Conservation (phyloP, 2,888 invertebrate genomes). For the Drosophila emarginata region DNA sequence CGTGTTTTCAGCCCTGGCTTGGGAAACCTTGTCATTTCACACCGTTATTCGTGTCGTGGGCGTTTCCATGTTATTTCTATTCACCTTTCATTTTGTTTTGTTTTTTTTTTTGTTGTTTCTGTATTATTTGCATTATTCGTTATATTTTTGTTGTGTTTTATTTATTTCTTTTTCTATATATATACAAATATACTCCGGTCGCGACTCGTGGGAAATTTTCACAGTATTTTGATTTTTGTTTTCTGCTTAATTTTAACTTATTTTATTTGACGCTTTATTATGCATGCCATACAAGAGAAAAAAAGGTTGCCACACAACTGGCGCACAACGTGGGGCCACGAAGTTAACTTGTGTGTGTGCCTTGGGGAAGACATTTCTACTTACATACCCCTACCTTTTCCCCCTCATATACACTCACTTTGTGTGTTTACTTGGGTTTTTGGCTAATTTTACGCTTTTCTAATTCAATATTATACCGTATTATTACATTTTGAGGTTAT, state of each 20-base stretch:
- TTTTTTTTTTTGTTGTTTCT: slow-evolving; percentile 5
- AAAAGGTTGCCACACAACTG: slow-evolving; percentile 39
- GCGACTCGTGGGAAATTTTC: slow-evolving; percentile 43
- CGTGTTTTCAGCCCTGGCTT: not conserved
- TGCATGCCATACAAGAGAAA: slow-evolving; percentile 8
- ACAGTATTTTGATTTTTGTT: slow-evolving; percentile 44
- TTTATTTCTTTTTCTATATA: too few species aligned
- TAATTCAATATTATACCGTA: slow-evolving; percentile 55
- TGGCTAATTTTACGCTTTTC: slow-evolving; percentile 63
- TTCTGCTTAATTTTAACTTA: slow-evolving; percentile 49
- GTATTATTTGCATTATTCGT: not conserved
- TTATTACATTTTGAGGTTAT: slow-evolving; percentile 38
- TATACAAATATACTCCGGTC: slow-evolving; percentile 38
- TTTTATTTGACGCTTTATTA: slow-evolving; percentile 38
- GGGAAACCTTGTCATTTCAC: not conserved
- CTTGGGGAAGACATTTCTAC: not conserved
- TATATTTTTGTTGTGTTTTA: not conserved
- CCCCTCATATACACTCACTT: not conserved
- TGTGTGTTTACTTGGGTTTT: slow-evolving; percentile 32
- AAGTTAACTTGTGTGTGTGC: not conserved
- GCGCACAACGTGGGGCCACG: not conserved
- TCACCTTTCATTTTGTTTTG: not conserved
- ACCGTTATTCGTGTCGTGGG: not conserved
- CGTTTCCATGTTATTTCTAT: not conserved
- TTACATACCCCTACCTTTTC: not conserved